Evolutionary conservation across 1,140 invertebrate species (phyloP).

Genomic region (Leptinotarsa defecta): DNA sequence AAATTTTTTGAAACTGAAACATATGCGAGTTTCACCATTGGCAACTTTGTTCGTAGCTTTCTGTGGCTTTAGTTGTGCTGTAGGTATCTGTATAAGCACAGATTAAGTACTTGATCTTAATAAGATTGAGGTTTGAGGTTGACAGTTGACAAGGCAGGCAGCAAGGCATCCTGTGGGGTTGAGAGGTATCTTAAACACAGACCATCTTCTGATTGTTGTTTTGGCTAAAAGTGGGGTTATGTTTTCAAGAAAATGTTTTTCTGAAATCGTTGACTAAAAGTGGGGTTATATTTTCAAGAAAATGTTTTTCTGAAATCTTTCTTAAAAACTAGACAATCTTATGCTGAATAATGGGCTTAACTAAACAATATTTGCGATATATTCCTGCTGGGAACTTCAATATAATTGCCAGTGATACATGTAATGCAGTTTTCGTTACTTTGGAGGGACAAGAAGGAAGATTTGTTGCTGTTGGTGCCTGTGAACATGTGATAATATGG

Average conservation of each 20-base stretch:
- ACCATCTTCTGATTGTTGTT: too few species aligned
- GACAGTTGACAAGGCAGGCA: too few species aligned
- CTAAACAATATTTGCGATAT: constrained; percentile 95
- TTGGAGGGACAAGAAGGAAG: constrained; percentile 76
- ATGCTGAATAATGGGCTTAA: constrained; percentile 80
- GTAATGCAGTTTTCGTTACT: constrained; percentile 79
- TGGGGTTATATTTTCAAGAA: not conserved
- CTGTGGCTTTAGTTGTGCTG: too few species aligned
- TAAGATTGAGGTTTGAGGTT: too few species aligned
- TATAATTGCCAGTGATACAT: constrained; percentile 78
- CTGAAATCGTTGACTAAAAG: not conserved
- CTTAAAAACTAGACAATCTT: not conserved
- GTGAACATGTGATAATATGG: constrained; percentile 93
- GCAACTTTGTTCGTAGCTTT: too few species aligned
- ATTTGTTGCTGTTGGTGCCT: constrained; percentile 85
- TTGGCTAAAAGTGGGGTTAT: not conserved
- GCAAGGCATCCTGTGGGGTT: too few species aligned
- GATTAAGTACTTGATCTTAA: too few species aligned
- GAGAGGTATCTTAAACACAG: too few species aligned
- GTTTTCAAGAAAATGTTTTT: not conserved
- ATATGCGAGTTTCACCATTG: too few species aligned
- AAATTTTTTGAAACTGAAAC: too few species aligned
- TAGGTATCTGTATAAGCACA: too few species aligned
- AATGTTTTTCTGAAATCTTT: not conserved
- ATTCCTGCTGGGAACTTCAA: constrained; percentile 81